Evolutionary conservation across 2,113 vertebrate genomes (phyloP).

Genomic region (Halcyon senegalensis): DNA sequence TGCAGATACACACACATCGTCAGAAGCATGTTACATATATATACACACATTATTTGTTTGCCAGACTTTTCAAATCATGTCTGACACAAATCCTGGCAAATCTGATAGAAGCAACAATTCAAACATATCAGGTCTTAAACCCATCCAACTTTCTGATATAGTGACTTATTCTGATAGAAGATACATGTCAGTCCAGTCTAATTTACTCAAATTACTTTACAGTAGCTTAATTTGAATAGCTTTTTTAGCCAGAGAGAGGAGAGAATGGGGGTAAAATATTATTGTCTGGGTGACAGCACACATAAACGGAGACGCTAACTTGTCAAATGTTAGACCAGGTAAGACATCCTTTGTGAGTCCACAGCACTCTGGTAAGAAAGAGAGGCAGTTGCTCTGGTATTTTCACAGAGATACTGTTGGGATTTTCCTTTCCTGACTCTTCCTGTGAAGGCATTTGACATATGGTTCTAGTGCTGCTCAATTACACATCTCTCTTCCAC

Average conservation of each 20-base stretch:
- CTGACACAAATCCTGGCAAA: background rate
- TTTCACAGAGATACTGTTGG: conserved; percentile 30
- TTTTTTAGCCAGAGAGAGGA: background rate
- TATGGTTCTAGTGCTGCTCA: conserved; percentile 54
- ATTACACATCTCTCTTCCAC: conserved; percentile 71
- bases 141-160: background rate
- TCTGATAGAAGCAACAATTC: conserved; percentile 24
- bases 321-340: conserved; percentile 58
- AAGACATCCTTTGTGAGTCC: conserved; percentile 26
- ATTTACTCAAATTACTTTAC: conserved; percentile 34
- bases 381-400: background rate
- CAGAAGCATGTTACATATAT: background rate
- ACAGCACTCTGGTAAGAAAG: background rate
- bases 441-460: conserved; percentile 58
- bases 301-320: conserved; percentile 28
- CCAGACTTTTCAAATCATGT: background rate
- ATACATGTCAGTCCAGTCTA: background rate
- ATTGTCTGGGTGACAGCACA: background rate
- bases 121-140: background rate
- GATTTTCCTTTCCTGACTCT: conserved; percentile 30
- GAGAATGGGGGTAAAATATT: background rate
- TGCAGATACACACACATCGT: background rate
- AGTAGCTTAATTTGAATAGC: conserved; percentile 18
- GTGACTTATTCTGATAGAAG: background rate
- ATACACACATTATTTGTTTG: background rate